Conservation (phyloP, 2,113 vertebrate species). For the Addax nasomaculatus region DNA sequence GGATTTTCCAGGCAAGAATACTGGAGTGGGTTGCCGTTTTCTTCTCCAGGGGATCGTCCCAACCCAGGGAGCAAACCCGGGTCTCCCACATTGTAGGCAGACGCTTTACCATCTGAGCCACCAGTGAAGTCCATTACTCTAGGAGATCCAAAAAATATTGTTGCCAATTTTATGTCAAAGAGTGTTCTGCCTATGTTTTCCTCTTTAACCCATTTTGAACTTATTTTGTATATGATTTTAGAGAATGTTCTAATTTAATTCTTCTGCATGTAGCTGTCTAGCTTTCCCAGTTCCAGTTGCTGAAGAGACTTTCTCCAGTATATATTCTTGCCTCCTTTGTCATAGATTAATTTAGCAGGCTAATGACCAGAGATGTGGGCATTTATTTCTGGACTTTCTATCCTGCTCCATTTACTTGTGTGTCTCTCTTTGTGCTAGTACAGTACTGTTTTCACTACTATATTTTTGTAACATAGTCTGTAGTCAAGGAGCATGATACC, state of each 20-base stretch:
- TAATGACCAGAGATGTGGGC: not conserved
- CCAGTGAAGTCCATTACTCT: not conserved
- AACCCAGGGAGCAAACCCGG: accelerated
- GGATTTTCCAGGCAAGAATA: not conserved
- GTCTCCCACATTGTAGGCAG: not conserved
- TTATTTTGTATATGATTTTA: not conserved
- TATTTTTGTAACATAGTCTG: not conserved
- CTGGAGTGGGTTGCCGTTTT: not conserved
- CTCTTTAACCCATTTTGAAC: not conserved
- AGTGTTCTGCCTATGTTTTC: not conserved
- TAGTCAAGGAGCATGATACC: not conserved
- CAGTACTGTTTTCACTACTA: not conserved
- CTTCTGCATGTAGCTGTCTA: not conserved
- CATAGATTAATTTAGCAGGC: not conserved
- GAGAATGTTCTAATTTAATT: not conserved
- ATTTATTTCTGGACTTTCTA: not conserved
- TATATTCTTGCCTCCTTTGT: not conserved
- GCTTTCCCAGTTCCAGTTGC: not conserved
- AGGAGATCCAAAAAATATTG: not conserved
- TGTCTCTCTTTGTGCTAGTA: not conserved
- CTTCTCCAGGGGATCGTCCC: not conserved
- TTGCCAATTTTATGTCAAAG: not conserved
- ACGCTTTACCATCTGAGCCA: not conserved
- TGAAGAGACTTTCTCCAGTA: not conserved
- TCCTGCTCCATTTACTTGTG: not conserved